Conservation (phyloP, 1,140 invertebrate species). For the Caenorhabditis latens region DNA sequence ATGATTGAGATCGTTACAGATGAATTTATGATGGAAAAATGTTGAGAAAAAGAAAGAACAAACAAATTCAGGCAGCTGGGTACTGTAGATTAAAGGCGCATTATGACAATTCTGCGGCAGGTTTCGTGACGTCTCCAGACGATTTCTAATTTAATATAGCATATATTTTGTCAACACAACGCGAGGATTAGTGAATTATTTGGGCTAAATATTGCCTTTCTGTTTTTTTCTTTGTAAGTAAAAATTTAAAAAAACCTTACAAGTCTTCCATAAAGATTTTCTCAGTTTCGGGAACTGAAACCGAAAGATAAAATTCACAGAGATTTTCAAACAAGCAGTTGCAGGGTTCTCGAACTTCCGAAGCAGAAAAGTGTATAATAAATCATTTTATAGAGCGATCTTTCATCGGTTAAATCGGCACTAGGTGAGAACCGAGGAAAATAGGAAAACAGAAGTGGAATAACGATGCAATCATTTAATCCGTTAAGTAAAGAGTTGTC, state of each 20-base stretch:
- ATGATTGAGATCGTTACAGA: background rate
- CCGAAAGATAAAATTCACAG: too few relatives aligned
- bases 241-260: too few relatives aligned
- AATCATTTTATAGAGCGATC: constrained; percentile 13
- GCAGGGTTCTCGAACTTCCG: background rate
- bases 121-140: too few relatives aligned
- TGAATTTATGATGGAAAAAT: background rate
- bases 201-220: too few relatives aligned
- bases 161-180: too few relatives aligned
- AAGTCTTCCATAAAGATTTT: too few relatives aligned
- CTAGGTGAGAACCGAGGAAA: background rate
- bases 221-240: too few relatives aligned
- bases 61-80: background rate
- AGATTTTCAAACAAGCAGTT: too few relatives aligned
- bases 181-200: too few relatives aligned
- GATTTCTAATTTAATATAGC: too few relatives aligned
- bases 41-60: background rate
- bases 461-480: background rate
- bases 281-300: too few relatives aligned
- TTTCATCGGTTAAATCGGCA: background rate
- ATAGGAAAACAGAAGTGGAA: background rate
- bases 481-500: background rate
- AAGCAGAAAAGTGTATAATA: background rate
- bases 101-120: background rate
- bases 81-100: constrained; percentile 14